Evolutionary conservation across 37 sponge, comb jelly and placozoan species (phyloP).

Genomic region (Corticium candelabrum): DNA sequence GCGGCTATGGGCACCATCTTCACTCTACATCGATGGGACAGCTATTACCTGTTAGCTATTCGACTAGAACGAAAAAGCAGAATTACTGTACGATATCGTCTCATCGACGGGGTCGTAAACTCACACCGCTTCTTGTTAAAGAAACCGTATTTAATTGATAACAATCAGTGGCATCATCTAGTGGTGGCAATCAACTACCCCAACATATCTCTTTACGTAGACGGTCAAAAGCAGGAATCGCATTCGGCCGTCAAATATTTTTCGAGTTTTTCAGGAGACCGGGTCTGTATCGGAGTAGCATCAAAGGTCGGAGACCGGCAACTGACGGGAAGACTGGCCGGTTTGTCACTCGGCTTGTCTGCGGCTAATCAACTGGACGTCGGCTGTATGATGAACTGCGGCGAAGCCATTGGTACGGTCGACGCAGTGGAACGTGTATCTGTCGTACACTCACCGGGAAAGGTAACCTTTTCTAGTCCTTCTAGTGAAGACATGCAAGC

Average conservation of each 20-base stretch:
- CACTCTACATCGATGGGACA: neutral
- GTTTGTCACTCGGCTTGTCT: neutral
- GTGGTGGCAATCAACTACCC: neutral
- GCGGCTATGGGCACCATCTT: neutral
- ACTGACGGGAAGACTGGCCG: neutral
- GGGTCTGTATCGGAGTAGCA: neutral
- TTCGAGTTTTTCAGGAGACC: no score
- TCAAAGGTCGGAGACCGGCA: neutral
- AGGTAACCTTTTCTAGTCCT: neutral
- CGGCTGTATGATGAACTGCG: neutral
- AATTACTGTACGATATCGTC: neutral
- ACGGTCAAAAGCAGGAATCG: neutral
- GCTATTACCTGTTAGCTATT: neutral
- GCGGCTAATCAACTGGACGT: neutral
- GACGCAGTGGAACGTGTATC: neutral
- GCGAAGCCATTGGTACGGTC: neutral
- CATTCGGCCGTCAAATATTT: neutral
- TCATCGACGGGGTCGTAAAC: no score
- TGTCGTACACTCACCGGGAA: neutral
- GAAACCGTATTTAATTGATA: no score
- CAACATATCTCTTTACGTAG: neutral
- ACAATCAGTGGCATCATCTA: neutral
- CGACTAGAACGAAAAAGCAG: neutral
- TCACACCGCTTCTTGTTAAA: no score
- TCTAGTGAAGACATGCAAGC: neutral